Base-by-base conservation (phyloP, 2,888 invertebrate genomes). In the Amblyjoppa proteus region DNA sequence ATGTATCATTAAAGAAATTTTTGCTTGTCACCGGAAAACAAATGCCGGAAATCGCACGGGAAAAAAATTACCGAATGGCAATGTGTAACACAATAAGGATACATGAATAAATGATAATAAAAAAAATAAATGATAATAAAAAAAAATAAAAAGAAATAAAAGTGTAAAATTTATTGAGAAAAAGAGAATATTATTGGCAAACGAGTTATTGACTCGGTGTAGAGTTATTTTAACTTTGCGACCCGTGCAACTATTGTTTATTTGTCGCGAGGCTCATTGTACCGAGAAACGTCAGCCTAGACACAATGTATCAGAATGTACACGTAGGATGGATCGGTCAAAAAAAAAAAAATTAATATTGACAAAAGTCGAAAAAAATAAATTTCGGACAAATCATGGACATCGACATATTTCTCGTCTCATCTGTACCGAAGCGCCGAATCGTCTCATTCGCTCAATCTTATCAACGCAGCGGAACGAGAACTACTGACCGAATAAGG, bases 191-290 rank as follows among this genome's bases (percentile, higher is more conserved):
- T n/a, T 25, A 58, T 45, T 74, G 74, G 58, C 25, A 74, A 74
- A 49, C 20, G 31, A 66, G 53, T 45, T 74, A 68, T 38, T 61
- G 61, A 70, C 49, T 66, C 45, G 49, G 76, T 49, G 51, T 76
- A 58, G 41, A 61, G 49, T 53, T 83, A 70, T 83, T 75, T 83
- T 49, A 38, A 70, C 75, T 53, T 75, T 69, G 45, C 20, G 53
- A 34, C 70, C 70, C 25, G 25, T 41, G 16, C 70, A 64, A 31
- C 34, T 13, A 49, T 56, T 80, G 76, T 84, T 76, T 84, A 76
- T 76, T 71, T 53, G 58, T 38, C 75, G 7, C 45, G 34, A 38
- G 71, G 71, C 75, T 76, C 64, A 76, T 84, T 76, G 71, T 80
- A 84, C 76, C 31, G 45, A 80, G 38, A 66, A 45, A 56, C 68